These are phyloP conservation scores for Poeciliopsis presidionis DNA, from an alignment of 2,797 vertebrate genomes.

Conservation along the genomic window DNA sequence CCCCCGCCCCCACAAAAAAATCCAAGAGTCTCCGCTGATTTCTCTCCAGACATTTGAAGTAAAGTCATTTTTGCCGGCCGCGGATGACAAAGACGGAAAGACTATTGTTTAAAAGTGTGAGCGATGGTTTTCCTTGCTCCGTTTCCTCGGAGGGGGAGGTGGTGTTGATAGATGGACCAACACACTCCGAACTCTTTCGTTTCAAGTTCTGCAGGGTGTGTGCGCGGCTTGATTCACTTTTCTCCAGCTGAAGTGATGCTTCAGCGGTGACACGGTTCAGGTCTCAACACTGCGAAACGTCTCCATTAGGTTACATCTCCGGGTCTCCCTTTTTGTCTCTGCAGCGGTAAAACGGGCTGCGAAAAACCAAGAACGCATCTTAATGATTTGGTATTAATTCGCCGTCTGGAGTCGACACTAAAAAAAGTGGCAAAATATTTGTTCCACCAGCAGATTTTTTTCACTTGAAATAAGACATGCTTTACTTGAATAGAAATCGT, in stretches of 20 bases:
- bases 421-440: conserved; percentile 23
- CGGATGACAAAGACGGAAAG: conserved; percentile 78
- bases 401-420: conserved; percentile 32
- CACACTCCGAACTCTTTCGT: conserved; percentile 69
- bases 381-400: conserved; percentile 31
- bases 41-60: conserved; percentile 77
- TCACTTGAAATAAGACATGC: too few relatives aligned
- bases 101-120: conserved; percentile 79
- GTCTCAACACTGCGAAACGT: conserved; percentile 52
- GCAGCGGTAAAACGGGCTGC: conserved; percentile 35
- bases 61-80: conserved; percentile 69
- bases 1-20: conserved; percentile 43
- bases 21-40: conserved; percentile 64
- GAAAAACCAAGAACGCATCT: conserved; percentile 14
- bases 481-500: too few relatives aligned
- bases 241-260: conserved; percentile 68
- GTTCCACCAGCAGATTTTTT: not conserved
- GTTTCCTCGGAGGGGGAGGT: conserved; percentile 71
- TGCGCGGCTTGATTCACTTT: conserved; percentile 74
- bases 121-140: conserved; percentile 81
- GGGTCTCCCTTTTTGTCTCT: conserved; percentile 13
- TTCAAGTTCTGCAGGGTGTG: conserved; percentile 65
- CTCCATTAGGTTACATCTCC: conserved; percentile 65
- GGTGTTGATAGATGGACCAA: conserved; percentile 80
- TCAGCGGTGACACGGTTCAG: conserved; percentile 56